Conservation (phyloP, 2,113 vertebrate genomes). For the Leucosticte australis region DNA sequence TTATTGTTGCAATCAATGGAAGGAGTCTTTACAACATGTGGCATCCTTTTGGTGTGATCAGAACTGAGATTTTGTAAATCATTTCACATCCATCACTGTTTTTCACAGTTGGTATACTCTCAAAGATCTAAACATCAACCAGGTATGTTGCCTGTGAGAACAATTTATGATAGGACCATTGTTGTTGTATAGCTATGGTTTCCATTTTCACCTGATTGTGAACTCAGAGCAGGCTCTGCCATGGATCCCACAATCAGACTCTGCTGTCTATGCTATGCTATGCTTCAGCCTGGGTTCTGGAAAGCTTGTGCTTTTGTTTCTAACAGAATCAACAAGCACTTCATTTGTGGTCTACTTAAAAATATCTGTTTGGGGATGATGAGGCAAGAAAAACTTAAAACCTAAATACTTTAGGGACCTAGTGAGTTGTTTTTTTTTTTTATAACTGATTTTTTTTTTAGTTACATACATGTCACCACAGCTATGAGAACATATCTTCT, state of each 20-base stretch:
- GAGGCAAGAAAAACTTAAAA: not conserved
- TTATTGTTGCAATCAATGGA: not conserved
- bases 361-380: not conserved
- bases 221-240: not conserved
- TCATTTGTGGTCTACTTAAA: not conserved
- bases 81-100: not conserved
- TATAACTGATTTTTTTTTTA: not conserved
- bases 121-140: not conserved
- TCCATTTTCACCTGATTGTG: not conserved
- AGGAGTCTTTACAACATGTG: not conserved
- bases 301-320: not conserved
- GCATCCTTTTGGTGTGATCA: not conserved
- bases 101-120: not conserved
- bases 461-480: not conserved
- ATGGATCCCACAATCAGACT: not conserved
- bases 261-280: no score
- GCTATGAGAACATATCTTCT: not conserved
- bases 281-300: not conserved
- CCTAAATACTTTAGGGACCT: not conserved
- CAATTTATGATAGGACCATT: not conserved
- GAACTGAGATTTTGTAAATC: not conserved
- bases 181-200: not conserved
- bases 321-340: not conserved
- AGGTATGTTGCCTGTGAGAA: not conserved
- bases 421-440: not conserved